phyloP scores from a whole-genome alignment of 2,113 vertebrate genomes.

The Scytalopus superciliaris region DNA sequence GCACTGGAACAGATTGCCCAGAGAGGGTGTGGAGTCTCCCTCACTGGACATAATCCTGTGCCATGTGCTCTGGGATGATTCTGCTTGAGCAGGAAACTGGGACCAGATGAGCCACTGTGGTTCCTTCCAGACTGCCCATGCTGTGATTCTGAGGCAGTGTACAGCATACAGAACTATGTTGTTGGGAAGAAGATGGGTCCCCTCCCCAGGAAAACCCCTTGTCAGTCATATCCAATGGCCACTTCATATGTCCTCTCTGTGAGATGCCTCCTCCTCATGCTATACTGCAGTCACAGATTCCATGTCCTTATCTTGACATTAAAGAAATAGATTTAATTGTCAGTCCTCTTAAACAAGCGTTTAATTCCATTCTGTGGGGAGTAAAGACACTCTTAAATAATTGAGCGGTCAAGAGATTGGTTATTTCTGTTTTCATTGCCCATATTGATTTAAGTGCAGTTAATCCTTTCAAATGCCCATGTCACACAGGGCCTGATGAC shows the following conservation, averaged over 20 bases:
- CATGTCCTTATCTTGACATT: conserved; percentile 35
- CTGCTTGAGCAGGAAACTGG: background rate
- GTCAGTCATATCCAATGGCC: rapidly evolving
- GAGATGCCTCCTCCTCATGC: background rate
- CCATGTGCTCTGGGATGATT: background rate
- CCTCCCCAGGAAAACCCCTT: background rate
- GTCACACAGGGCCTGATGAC: conserved; percentile 72
- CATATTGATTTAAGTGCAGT: conserved; percentile 79
- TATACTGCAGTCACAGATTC: background rate
- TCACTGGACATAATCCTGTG: background rate
- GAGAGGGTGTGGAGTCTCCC: background rate
- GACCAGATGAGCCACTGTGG: background rate
- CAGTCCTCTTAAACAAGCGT: conserved; percentile 60
- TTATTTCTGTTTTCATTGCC: conserved; percentile 79
- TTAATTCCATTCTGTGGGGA: conserved; percentile 73
- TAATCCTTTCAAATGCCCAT: conserved; percentile 78
- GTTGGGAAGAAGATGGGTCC: background rate
- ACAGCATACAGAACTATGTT: rapidly evolving
- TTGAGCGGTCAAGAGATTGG: conserved; percentile 81
- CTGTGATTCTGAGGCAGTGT: background rate
- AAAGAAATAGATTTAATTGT: conserved; percentile 75
- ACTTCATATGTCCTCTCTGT: background rate
- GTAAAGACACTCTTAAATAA: conserved; percentile 78
- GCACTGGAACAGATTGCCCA: background rate
- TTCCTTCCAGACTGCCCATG: background rate